These are phyloP conservation scores for Vanessa tameamea DNA, from an alignment of 1,140 invertebrate genomes.

Conservation along the genomic window DNA sequence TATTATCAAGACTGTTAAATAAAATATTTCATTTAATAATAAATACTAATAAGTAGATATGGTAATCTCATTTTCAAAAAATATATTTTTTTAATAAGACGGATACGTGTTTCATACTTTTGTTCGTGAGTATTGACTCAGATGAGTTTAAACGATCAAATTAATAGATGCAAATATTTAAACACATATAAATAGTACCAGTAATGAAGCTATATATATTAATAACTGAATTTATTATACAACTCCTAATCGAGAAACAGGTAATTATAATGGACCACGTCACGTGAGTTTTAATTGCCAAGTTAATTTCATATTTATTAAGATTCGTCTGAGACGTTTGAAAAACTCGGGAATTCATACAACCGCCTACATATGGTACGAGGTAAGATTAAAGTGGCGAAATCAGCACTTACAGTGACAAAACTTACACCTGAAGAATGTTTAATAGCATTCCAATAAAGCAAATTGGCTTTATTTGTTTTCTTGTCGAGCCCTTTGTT, in stretches of 20 bases:
- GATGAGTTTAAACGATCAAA: too few species aligned
- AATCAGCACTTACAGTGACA: slow-evolving; percentile 58
- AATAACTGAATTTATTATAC: too few species aligned
- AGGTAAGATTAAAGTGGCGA: slow-evolving; percentile 40
- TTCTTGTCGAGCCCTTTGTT: slow-evolving; percentile 49
- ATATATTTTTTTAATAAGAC: too few species aligned
- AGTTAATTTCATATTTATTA: slow-evolving; percentile 35
- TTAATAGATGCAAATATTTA: neutral
- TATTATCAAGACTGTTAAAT: neutral
- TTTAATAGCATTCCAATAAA: slow-evolving; percentile 58
- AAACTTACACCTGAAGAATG: slow-evolving; percentile 51
- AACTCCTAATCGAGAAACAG: neutral
- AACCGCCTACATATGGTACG: slow-evolving; percentile 13
- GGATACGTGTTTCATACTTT: too few species aligned
- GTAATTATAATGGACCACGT: slow-evolving; percentile 18
- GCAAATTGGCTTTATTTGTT: slow-evolving; percentile 58
- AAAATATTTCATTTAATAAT: neutral
- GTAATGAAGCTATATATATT: neutral
- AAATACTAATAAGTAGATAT: too few species aligned
- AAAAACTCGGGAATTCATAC: slow-evolving; percentile 47
- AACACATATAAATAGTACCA: neutral
- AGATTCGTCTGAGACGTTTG: neutral
- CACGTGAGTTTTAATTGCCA: slow-evolving; percentile 5
- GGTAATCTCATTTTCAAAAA: too few species aligned
- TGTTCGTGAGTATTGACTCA: too few species aligned